Evolutionary conservation across 1,140 invertebrate species (phyloP), one percentile per base, ranked within the genome.

Genomic region (Anastrepha ludens): DNA sequence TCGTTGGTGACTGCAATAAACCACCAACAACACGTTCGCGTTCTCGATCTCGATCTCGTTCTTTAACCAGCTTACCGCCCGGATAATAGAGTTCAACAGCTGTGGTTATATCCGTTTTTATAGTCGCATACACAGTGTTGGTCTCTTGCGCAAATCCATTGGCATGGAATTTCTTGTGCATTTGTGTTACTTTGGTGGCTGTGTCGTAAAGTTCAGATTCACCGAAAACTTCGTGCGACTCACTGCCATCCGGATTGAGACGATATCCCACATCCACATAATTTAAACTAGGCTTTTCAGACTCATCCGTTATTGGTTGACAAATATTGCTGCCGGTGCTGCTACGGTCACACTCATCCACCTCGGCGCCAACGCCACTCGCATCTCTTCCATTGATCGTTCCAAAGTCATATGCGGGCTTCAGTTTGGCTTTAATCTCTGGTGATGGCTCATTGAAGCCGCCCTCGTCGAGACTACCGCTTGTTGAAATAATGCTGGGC

Each of bases 381-480:
- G 74, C 20, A n/a, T 41, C 59, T 17, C 41, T 86, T 29, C 59
- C 78, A 39, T 87, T 87, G 85, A 67, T n/a, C n/a, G 86, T 81
- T 55, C 87, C 88, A 70, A 58, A 88, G 90, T 87, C 94, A 86
- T 89, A 94, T 91, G 90, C 93, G 47, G 93, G 95, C 89, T 94
- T 94, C 55, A 95, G 91, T 86, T 95, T 94, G 86, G 95, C 95
- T 92, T 95, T 95, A 87, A 95, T 94, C 91, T 96, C 95, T 0
- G 95, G 95, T 86, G 94, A 94, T 13, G 95, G 95, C 91, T 96
- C 95, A 91, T 95, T 95, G 92, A 95, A 95, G 8, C 95, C 95
- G 29, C 95, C 95, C 92, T 96, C 95, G 90, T 96, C 95, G 9
- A 90, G 90, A 17, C 86, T 85, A 9, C 47, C 81, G 20, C 65